Percentiles rank a stretch among this genome's conserved stretches.
phyloP scores from a whole-genome alignment of 2,113 vertebrate genomes.

The Sylvicapra grimmia region DNA sequence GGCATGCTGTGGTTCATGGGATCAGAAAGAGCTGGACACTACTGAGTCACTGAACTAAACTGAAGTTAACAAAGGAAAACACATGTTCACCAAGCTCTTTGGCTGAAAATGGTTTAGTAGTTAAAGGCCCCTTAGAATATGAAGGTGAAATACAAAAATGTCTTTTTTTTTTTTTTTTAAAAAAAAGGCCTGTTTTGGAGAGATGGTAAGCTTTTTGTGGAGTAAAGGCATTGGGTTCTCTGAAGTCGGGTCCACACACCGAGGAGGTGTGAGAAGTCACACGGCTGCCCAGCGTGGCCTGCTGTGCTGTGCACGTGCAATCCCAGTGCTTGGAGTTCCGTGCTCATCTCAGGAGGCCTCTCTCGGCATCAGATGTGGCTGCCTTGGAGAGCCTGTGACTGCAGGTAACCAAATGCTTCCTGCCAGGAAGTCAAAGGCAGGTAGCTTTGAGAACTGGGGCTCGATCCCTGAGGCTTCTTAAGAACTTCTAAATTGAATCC shows the following conservation, averaged over 20 bases:
- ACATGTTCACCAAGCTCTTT: neutral
- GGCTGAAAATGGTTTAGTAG: neutral
- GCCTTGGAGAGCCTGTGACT: neutral
- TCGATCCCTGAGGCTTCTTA: neutral
- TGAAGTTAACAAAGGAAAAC: neutral
- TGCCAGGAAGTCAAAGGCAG: neutral
- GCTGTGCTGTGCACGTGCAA: fast-evolving
- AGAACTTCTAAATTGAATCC: neutral
- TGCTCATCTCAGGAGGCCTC: neutral
- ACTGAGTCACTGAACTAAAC: neutral
- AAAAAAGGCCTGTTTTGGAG: neutral
- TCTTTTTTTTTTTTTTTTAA: neutral
- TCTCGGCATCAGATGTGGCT: neutral
- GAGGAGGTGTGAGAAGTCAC: neutral
- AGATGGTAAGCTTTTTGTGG: neutral
- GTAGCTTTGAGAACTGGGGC: neutral
- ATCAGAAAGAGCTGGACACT: neutral
- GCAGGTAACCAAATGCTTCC: neutral
- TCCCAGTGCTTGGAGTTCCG: too few species aligned
- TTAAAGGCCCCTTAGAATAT: neutral
- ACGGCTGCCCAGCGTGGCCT: fast-evolving
- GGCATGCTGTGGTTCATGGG: neutral
- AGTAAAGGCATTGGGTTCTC: neutral
- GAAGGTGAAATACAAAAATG: neutral
- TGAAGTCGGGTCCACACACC: fast-evolving